Evolutionary conservation across 2,113 vertebrate genomes (phyloP), one percentile per base, ranked within the genome.

Genomic region (Ammodytes marinus): DNA sequence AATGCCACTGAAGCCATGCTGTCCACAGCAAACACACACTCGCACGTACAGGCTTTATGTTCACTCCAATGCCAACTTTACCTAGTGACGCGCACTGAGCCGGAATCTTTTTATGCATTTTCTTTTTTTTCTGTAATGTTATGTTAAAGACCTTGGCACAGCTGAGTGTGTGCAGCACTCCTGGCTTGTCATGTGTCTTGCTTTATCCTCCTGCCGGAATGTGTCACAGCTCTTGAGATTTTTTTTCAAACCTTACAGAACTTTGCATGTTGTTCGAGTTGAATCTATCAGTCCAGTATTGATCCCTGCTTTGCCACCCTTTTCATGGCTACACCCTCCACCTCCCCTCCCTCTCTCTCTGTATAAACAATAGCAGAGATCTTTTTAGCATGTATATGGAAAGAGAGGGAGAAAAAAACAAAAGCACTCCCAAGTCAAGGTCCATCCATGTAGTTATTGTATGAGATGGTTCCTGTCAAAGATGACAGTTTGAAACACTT

Each of bases 1-100:
- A 96, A 97, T 97, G 97, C 97, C 97, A 98, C 95, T 97, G 97
- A 97, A 97, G 96, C 95, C 91, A 95, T 93, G 96, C 96, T 87
- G 96, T 96, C 95, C 96, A 95, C 95, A 90, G 93, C 95, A 95
- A 94, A 78, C 50, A 39, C 19, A 17, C 69, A 11, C 53, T 46
- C n/a, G 95, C 95, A 95, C 83, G 92, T 93, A 95, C 87, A 93
- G 94, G 91, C 93, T 95, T 94, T 95, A 94, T 94, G 96, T 53
- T 71, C 47, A 53, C 72, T 74, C 80, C 68, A 79, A 17, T 64
- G 66, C 58, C 61, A 45, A 73, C 69, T 83, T 86, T 80, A 63
- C 47, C 47, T 53, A 17, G 53, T 58, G 53, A 37, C 46, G 46
- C 47, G 53, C 95, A 94, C n/a, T 91, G 90, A 95, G 90, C 89